Evolutionary conservation across 2,888 invertebrate genomes (phyloP).

Genomic region (Drosophila peninsularis): DNA sequence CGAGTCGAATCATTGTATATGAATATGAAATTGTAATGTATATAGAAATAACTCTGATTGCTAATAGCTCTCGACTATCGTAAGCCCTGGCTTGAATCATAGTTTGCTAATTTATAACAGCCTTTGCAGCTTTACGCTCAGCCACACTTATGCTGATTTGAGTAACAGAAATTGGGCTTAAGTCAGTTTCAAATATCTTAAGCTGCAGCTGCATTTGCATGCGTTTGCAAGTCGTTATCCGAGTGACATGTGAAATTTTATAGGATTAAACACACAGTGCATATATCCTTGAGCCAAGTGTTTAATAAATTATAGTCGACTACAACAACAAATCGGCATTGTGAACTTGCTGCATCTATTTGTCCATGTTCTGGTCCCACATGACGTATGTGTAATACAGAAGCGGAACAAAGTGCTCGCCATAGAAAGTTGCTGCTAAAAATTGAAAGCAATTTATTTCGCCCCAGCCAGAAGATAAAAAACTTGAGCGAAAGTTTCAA

Average conservation of each 20-base stretch:
- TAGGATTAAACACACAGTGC: slow-evolving; percentile 8
- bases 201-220: slow-evolving; percentile 37
- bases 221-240: slow-evolving; percentile 6
- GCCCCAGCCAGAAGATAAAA: background rate
- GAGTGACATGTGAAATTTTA: slow-evolving; percentile 16
- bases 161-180: slow-evolving; percentile 60
- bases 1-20: background rate
- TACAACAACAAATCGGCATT: slow-evolving; percentile 19
- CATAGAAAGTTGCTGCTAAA: slow-evolving; percentile 13
- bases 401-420: slow-evolving; percentile 2
- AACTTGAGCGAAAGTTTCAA: slow-evolving; percentile 33
- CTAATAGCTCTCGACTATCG: background rate
- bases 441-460: slow-evolving; percentile 24
- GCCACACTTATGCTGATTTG: slow-evolving; percentile 53
- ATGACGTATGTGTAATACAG: slow-evolving; percentile 36
- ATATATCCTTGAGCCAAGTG: slow-evolving; percentile 9
- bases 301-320: slow-evolving; percentile 40
- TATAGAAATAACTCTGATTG: too few species aligned
- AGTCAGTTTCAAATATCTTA: slow-evolving; percentile 21
- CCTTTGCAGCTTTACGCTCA: slow-evolving; percentile 36
- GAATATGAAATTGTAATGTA: too few species aligned
- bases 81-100: background rate
- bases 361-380: slow-evolving; percentile 39
- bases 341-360: slow-evolving; percentile 25
- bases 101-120: slow-evolving; percentile 7